Evolutionary conservation across 1,140 invertebrate species (phyloP), one percentile per base, ranked within the genome.

Genomic region (Cydia splendana): DNA sequence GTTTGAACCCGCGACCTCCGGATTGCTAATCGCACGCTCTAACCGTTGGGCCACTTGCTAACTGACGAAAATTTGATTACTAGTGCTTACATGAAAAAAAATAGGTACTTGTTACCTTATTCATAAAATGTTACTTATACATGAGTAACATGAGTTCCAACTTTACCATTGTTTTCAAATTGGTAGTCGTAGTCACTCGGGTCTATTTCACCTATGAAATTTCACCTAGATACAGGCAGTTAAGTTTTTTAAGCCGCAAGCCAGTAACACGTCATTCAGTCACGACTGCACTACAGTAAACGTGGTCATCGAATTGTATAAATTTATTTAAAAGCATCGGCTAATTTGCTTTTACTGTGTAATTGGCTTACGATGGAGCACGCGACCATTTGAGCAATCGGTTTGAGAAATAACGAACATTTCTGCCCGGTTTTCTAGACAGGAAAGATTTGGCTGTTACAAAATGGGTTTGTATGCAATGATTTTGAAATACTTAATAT

Each of bases 271-370:
- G 65, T 69, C 65, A 69, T 57, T 30, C 20, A 71, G 30, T 71
- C 67, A 71, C 67, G 67, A 71, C 67, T 38, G 67, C 67, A 71
- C 38, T 71, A 71, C 67, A 18, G 30, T n/a, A 38, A 71, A 45
- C 67, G 30, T 71, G 67, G 30, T 71, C 34, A 71, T 34, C n/a
- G 67, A 71, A 71, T 71, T 38, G 30, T 71, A 71, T 71, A 71
- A 34, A 71, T 71, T 71, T 69, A 69, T 69, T 69, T 71, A 38
- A 38, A 71, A 71, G 67, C 67, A 45, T 71, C 67, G 67, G 67
- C 67, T 71, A 71, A 71, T 71, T 71, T 71, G 42, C 73, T 74
- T 74, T 74, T 74, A 74, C 73, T 51, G 45, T 51, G 73, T 74
- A 74, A 74, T 74, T 74, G 73, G 73, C 48, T 74, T 62, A 51